Evolutionary conservation across 2,888 invertebrate species (phyloP), one percentile per base, ranked within the genome.

Genomic region (Limnephilus lunatus): DNA sequence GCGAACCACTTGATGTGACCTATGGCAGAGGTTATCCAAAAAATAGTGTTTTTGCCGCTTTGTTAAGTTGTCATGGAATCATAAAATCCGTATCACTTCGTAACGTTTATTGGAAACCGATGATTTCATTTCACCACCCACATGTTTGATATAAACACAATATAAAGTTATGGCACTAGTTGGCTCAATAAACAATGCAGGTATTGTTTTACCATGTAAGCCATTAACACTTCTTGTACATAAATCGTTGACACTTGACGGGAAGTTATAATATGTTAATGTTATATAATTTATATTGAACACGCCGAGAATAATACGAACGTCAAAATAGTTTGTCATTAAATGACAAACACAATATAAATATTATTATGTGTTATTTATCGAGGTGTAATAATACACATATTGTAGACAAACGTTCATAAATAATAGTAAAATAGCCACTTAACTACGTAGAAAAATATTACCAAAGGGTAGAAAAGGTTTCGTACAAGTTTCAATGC

Each of bases 111-210:
- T 5, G 68, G 5, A 53, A 53, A 19, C 19, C 30, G 32, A 83
- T 83, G 82, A 83, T 83, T 32, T 83, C 32, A 83, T 83, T 32
- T 83, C 30, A 3, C 32, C 82, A 19, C 82, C 82, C 32, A 83
- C 82, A 35, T 12, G 19, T 68, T 68, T 68, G 68, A 68, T 7
- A 25, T 68, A 68, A 68, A 68, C 68, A 68, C 25, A n/a, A n/a
- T 68, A 83, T 31, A 4, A 83, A 83, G 32, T 83, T 32, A 83
- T 32, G 15, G 82, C 82, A 83, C 31, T 15, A 15, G 15, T 83
- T 7, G 3, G 82, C 15, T 32, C 32, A 83, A 83, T 83, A 83
- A 83, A 83, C 82, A 83, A 83, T 83, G 19, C 32, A 32, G 32
- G 31, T 19, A 83, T 83, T 83, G 82, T 83, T 83, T 35, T 83